These are phyloP conservation scores for Cydia fagiglandana DNA, from an alignment of 1,140 invertebrate species.

Conservation along the genomic window DNA sequence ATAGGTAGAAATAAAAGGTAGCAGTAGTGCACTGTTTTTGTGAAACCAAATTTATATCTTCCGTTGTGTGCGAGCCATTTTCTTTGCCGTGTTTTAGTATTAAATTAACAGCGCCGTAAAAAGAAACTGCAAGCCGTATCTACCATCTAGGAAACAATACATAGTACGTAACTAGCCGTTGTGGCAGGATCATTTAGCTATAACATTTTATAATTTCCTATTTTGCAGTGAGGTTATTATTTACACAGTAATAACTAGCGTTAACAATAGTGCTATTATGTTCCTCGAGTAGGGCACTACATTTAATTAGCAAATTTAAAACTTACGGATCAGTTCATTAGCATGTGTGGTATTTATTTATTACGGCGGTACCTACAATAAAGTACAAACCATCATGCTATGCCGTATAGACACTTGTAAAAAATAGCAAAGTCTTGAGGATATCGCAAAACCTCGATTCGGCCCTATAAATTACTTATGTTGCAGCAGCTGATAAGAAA, in stretches of 20 bases:
- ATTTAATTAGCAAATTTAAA: too few species aligned
- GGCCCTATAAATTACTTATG: not conserved
- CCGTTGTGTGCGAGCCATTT: slow-evolving; percentile 40
- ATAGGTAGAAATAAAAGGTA: slow-evolving; percentile 17
- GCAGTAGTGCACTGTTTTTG: slow-evolving; percentile 40
- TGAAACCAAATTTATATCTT: slow-evolving; percentile 52
- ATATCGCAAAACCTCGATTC: too few species aligned
- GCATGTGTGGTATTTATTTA: too few species aligned
- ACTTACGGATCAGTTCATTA: too few species aligned
- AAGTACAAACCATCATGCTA: too few species aligned
- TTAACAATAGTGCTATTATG: too few species aligned
- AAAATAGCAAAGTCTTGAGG: too few species aligned
- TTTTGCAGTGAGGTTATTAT: not conserved
- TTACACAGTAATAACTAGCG: not conserved
- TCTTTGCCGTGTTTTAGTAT: slow-evolving; percentile 17
- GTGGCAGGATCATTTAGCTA: slow-evolving; percentile 10
- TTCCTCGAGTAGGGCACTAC: too few species aligned
- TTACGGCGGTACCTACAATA: too few species aligned
- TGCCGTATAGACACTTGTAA: too few species aligned
- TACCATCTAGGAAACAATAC: slow-evolving; percentile 36
- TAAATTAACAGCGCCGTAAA: slow-evolving; percentile 28
- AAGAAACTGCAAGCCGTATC: slow-evolving; percentile 26
- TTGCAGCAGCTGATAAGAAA: not conserved
- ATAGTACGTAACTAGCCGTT: slow-evolving; percentile 4
- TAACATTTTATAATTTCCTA: slow-evolving; percentile 1